These are phyloP conservation scores for Dorcus parallelipipedus DNA, from an alignment of 2,888 invertebrate genomes.

Conservation along the genomic window DNA sequence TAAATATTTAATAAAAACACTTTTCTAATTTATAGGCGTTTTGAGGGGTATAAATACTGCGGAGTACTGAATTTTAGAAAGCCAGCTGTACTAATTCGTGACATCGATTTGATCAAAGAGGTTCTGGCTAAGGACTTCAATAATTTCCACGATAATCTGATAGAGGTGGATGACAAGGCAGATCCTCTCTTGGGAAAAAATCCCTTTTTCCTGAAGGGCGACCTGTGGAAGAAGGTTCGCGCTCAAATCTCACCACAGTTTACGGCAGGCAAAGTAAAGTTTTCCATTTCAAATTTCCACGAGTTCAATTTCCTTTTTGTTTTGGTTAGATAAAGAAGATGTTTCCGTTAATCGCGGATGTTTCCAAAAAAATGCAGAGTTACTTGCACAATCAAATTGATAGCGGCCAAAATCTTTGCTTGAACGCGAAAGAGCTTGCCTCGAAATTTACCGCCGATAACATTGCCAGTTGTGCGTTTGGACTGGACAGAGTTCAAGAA, in stretches of 20 bases:
- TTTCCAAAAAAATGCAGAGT: slow-evolving; percentile 1
- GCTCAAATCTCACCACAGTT: slow-evolving; percentile 49
- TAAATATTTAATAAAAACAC: no score
- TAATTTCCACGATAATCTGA: slow-evolving; percentile 27
- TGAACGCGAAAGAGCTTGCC: slow-evolving; percentile 24
- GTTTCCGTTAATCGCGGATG: slow-evolving; percentile 8
- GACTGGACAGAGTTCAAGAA: slow-evolving; percentile 40
- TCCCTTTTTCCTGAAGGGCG: slow-evolving; percentile 44
- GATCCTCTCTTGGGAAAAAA: slow-evolving; percentile 47
- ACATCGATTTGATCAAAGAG: slow-evolving; percentile 36
- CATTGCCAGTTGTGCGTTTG: slow-evolving; percentile 50
- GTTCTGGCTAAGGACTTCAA: slow-evolving; percentile 40
- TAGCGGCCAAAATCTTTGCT: background rate
- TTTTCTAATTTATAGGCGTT: background rate
- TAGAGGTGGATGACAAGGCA: slow-evolving; percentile 38
- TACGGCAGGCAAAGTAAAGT: slow-evolving; percentile 42
- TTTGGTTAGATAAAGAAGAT: slow-evolving; percentile 7
- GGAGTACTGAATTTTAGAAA: slow-evolving; percentile 35
- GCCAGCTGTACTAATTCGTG: slow-evolving; percentile 34
- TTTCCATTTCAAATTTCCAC: background rate
- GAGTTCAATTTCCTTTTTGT: no score
- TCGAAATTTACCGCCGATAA: slow-evolving; percentile 41
- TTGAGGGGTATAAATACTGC: slow-evolving; percentile 20
- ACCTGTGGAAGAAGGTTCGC: slow-evolving; percentile 49
- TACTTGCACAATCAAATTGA: slow-evolving; percentile 1